Base-by-base conservation (phyloP, 1,140 invertebrate species). In the Dendroctonus valens region DNA sequence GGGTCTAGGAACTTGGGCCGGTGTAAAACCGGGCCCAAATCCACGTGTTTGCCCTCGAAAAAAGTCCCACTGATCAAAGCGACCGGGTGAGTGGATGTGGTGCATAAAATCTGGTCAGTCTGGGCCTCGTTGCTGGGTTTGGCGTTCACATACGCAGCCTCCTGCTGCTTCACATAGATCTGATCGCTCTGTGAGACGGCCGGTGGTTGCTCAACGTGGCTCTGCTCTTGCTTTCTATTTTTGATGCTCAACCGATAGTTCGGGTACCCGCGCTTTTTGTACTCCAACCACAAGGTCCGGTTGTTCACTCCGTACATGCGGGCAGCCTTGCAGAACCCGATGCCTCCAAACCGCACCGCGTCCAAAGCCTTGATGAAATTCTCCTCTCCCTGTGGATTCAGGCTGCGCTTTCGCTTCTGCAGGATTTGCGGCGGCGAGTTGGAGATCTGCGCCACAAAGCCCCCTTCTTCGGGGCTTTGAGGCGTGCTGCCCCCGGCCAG, bases 311-410 rank as follows among this genome's bases (percentile, higher is more conserved):
- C 90, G 75, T 88, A 92, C 77, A 91, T 84, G 44, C 89, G 81
- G 0, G 90, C 91, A 6, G 90, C 90, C 71, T 91, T 91, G 77
- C 90, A 92, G 77, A 92, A 92, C 2, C 91, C 91, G 65, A 92
- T 91, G 14, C 89, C 88, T n/a, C 90, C 90, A 65, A 86, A 86
- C 12, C 90, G 82, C 0, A 92, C 90, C 1, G 90, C 90, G 73
- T 92, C 89, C 14, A 92, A 78, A 0, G 91, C 91, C 7, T 85
- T 79, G 57, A 90, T 85, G 75, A 92, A 91, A 76, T 90, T 91
- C 73, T 91, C 89, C 69, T 91, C 90, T 0, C 86, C 85, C 73
- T 90, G 89, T 0, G 89, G 88, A 77, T 91, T 88, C 6, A 84
- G 83, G 41, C 82, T 85, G 40, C 86, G 78, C 75, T 86, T 87